A percentile compares a stretch with the other conserved stretches of the same genome.
These are phyloP conservation scores for Ptychobarbus kaznakovi DNA, from an alignment of 2,797 vertebrate genomes.

Conservation along the genomic window DNA sequence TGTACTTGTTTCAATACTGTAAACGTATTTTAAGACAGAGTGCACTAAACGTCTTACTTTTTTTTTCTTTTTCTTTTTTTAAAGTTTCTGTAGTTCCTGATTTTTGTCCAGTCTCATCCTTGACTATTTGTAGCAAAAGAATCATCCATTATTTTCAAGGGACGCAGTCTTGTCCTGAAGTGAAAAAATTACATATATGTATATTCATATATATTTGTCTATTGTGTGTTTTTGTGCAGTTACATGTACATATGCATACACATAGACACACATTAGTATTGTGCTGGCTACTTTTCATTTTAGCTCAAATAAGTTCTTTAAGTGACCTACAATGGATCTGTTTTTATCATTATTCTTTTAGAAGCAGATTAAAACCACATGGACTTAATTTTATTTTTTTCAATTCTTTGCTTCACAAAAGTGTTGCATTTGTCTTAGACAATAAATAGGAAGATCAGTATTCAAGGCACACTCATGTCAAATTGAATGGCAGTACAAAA, in stretches of 20 bases:
- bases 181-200: constrained; percentile 74
- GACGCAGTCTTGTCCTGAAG: constrained; percentile 70
- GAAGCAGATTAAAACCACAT: constrained; percentile 64
- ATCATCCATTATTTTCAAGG: constrained; percentile 68
- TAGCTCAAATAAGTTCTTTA: constrained; percentile 74
- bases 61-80: constrained; percentile 31
- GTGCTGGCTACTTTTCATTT: constrained; percentile 88
- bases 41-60: constrained; percentile 89
- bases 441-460: constrained; percentile 97
- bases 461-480: constrained; percentile 99
- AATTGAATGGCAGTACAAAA: constrained; percentile 95
- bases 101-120: constrained; percentile 76
- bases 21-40: constrained; percentile 99
- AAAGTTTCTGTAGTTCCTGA: constrained; percentile 92
- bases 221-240: constrained; percentile 73
- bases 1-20: constrained; percentile 99
- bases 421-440: constrained; percentile 96
- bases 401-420: constrained; percentile 76
- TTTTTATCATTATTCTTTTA: constrained; percentile 67
- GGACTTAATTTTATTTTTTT: constrained; percentile 60
- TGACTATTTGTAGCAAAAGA: constrained; percentile 71
- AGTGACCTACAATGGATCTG: constrained; percentile 75
- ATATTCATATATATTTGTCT: constrained; percentile 67
- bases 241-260: constrained; percentile 79
- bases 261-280: constrained; percentile 79